Evolutionary conservation across 2,113 vertebrate genomes (phyloP), one percentile per base, ranked within the genome.

Genomic region (Ia io): DNA sequence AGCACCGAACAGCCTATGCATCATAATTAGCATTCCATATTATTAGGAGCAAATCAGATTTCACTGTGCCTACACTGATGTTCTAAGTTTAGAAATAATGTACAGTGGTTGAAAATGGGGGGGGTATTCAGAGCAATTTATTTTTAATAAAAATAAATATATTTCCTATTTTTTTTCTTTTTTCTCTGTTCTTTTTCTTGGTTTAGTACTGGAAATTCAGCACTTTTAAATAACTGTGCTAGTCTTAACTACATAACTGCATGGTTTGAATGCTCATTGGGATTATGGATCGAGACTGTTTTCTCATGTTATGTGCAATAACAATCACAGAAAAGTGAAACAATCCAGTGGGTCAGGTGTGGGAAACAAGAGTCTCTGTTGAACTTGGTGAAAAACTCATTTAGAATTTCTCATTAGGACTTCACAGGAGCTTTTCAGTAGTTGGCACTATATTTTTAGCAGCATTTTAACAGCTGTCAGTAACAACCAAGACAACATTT

Each of bases 401-500:
- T 97, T 97, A 89, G 87, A 90, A 90, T 98, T 98, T 98, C 98
- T 97, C 96, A 47, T 93, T 96, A 97, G 95, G 94, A 97, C 97
- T 96, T 98, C 97, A 95, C 90, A 97, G 94, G 97, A 98, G 95
- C 96, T 98, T 98, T 98, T 98, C 98, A 97, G 96, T 98, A 97
- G 97, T 95, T 97, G 97, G 95, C 73, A 92, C 96, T 96, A 69
- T 98, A 98, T 98, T 98, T 98, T 98, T 98, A 98, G 98, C 90
- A 97, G 95, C 95, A 97, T 98, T 98, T 98, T 98, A 98, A 98
- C 97, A 98, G 98, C 98, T 98, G 97, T 98, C 98, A 98, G 97
- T 98, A 98, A 98, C 97, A 98, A 97, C 95, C 96, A 97, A 90
- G 96, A 97, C 98, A 98, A 97, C 96, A 96, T 98, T 96, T 98